Evolutionary conservation across 2,113 vertebrate species (phyloP).

Genomic region (Cephalopterus ornatus): DNA sequence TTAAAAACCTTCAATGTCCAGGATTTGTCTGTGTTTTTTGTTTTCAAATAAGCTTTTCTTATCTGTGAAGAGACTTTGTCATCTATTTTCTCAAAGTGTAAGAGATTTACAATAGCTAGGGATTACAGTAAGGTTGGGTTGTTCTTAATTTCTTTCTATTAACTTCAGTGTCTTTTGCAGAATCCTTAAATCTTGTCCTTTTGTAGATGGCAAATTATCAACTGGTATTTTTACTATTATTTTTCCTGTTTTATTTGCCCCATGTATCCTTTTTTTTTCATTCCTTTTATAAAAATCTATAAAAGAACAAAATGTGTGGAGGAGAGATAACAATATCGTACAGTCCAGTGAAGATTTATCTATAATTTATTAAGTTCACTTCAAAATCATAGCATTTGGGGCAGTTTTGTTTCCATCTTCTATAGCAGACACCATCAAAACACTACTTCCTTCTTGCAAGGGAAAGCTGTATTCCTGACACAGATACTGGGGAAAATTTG

Average conservation of each 20-base stretch:
- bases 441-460: neutral
- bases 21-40: neutral
- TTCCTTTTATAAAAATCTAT: neutral
- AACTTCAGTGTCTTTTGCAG: neutral
- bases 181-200: neutral
- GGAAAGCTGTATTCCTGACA: constrained; percentile 2
- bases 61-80: neutral
- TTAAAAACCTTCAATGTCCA: neutral
- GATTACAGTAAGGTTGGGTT: neutral
- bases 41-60: constrained; percentile 25
- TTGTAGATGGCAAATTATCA: neutral
- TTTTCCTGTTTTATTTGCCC: neutral
- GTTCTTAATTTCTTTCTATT: neutral
- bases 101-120: neutral
- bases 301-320: neutral
- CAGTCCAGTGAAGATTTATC: neutral
- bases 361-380: neutral
- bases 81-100: constrained; percentile 2
- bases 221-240: neutral
- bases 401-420: constrained; percentile 11
- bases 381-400: neutral
- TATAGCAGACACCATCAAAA: neutral
- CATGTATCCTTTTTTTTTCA: neutral
- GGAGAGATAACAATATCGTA: neutral
- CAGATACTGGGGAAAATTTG: neutral